phyloP scores from a whole-genome alignment of 2,888 invertebrate species.

The Cheilosia urbana region DNA sequence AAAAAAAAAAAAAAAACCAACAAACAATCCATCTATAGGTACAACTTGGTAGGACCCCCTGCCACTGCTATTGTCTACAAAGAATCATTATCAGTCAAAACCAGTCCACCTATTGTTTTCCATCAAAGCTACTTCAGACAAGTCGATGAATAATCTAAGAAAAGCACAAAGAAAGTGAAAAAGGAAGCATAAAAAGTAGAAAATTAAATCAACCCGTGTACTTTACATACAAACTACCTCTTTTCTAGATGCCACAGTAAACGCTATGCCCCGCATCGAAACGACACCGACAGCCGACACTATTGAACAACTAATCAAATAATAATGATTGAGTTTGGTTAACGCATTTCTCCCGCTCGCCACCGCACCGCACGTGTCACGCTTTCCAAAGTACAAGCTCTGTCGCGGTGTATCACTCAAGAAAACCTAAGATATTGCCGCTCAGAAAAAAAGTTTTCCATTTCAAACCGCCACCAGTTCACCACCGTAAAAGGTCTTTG shows the following conservation, averaged over 20 bases:
- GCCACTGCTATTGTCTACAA: no score
- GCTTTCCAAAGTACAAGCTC: conserved; percentile 1
- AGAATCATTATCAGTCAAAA: no score
- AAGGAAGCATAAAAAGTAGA: not conserved
- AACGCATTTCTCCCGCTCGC: no score
- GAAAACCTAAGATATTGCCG: conserved; percentile 62
- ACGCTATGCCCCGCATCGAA: not conserved
- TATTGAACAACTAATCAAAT: no score
- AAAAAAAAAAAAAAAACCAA: no score
- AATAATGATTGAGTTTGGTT: no score
- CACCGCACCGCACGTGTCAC: not conserved
- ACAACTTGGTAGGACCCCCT: no score
- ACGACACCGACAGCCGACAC: not conserved
- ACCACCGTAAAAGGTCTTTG: conserved; percentile 80
- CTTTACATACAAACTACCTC: conserved; percentile 27
- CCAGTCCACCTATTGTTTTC: conserved; percentile 1
- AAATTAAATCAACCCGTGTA: conserved; percentile 30
- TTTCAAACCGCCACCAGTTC: conserved; percentile 26
- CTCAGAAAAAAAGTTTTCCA: conserved; percentile 55
- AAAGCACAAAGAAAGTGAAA: conserved; percentile 55
- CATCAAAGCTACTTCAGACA: conserved; percentile 14
- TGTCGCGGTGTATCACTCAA: conserved; percentile 16
- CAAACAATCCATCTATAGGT: no score
- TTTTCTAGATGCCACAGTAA: not conserved
- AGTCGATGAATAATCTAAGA: not conserved